phyloP scores from a whole-genome alignment of 2,888 invertebrate genomes.

The Gerris lacustris region DNA sequence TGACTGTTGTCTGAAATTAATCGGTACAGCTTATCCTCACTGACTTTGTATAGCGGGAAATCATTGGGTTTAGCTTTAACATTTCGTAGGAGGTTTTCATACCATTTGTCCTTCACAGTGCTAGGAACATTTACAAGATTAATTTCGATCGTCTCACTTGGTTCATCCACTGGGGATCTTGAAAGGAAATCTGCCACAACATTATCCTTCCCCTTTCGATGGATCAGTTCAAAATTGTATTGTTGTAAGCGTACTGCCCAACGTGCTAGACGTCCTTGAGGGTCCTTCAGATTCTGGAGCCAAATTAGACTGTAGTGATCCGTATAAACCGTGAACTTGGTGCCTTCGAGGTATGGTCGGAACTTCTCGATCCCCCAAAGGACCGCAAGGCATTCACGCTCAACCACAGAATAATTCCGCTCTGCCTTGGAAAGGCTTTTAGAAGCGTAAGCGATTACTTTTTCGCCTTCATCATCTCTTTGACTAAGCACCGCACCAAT shows the following conservation, averaged over 20 bases:
- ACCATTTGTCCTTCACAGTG: too few relatives aligned
- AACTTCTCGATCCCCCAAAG: slow-evolving; percentile 27
- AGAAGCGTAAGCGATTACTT: slow-evolving; percentile 29
- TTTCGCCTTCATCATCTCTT: slow-evolving; percentile 22
- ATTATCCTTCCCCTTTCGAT: slow-evolving; percentile 13
- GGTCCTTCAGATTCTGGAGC: slow-evolving; percentile 28
- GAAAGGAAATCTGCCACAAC: too few relatives aligned
- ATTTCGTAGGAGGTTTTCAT: too few relatives aligned
- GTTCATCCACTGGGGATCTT: too few relatives aligned
- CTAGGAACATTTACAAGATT: too few relatives aligned
- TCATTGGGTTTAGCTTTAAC: too few relatives aligned
- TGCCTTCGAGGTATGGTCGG: slow-evolving; percentile 28
- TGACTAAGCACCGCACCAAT: slow-evolving; percentile 26
- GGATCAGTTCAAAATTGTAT: slow-evolving; percentile 18
- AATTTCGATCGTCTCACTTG: too few relatives aligned
- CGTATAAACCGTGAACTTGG: too few relatives aligned
- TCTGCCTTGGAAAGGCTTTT: slow-evolving; percentile 24
- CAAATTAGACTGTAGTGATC: too few relatives aligned
- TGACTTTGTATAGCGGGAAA: too few relatives aligned
- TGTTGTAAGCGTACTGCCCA: slow-evolving; percentile 25
- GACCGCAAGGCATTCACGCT: slow-evolving; percentile 29
- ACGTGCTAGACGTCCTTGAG: slow-evolving; percentile 26
- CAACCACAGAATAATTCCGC: slow-evolving; percentile 26
- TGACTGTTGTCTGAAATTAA: too few relatives aligned
- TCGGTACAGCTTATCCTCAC: too few relatives aligned